Evolutionary conservation across 2,888 invertebrate species (phyloP).

Genomic region (Hypomecis atomaria): DNA sequence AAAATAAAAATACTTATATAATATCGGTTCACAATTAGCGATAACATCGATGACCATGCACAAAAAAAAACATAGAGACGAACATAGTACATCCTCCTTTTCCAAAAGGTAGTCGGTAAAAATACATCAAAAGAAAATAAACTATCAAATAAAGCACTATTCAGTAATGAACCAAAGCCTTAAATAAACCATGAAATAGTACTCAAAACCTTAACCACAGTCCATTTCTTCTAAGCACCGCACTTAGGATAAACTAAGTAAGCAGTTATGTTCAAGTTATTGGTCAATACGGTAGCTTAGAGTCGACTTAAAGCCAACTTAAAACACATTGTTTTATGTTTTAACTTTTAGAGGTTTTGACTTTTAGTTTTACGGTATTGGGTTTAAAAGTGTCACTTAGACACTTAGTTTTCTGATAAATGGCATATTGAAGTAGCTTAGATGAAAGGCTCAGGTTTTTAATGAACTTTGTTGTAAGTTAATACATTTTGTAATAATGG

Average conservation of each 20-base stretch:
- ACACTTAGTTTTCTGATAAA: not conserved
- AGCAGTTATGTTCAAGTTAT: conserved; percentile 49
- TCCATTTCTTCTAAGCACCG: conserved; percentile 50
- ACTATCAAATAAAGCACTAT: not conserved
- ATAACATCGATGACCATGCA: no score
- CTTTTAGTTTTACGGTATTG: conserved; percentile 18
- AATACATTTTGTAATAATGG: no score
- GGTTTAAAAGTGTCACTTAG: conserved; percentile 13
- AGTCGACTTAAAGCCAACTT: conserved; percentile 26
- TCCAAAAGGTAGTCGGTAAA: no score
- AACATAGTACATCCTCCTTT: no score
- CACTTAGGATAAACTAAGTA: conserved; percentile 54
- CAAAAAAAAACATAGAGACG: no score
- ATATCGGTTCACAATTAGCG: no score
- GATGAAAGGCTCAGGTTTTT: no score
- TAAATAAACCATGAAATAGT: not conserved
- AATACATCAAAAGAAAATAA: no score
- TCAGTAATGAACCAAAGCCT: not conserved
- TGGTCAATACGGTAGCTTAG: conserved; percentile 41
- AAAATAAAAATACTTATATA: no score
- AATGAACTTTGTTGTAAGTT: no score
- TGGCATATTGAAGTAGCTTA: not conserved
- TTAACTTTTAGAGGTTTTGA: conserved; percentile 20
- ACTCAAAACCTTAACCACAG: conserved; percentile 33
- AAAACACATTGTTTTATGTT: conserved; percentile 31